Evolutionary conservation across 2,888 invertebrate genomes (phyloP).

Genomic region (Camponotus fellah): DNA sequence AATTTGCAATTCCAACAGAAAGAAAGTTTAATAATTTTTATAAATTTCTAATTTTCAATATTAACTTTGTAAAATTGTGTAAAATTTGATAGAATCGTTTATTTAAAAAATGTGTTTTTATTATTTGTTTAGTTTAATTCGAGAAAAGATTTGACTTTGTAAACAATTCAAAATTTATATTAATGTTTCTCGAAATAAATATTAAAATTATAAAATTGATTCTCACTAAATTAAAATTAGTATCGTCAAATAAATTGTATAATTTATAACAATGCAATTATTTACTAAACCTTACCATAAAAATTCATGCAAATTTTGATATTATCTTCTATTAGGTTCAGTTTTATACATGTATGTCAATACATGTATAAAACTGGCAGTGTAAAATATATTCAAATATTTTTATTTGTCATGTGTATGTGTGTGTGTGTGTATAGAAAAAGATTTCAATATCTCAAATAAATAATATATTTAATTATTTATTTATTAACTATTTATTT

Average conservation of each 20-base stretch:
- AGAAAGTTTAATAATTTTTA: background rate
- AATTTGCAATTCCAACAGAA: background rate
- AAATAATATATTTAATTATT: background rate
- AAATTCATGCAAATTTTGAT: background rate
- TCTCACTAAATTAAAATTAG: background rate
- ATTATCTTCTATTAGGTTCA: background rate
- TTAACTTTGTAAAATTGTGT: background rate
- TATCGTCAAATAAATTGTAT: background rate
- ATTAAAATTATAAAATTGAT: background rate
- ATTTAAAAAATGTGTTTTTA: conserved; percentile 8
- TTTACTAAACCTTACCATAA: background rate
- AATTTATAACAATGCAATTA: background rate
- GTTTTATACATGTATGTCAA: background rate
- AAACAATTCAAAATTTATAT: background rate
- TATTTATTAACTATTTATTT: conserved; percentile 7
- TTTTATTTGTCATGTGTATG: background rate
- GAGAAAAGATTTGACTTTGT: background rate
- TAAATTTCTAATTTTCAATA: background rate
- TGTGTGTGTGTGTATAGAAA: background rate
- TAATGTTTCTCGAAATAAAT: background rate
- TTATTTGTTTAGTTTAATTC: background rate
- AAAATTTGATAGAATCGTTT: background rate
- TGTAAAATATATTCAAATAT: background rate
- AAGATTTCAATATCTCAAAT: background rate
- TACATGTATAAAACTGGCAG: conserved; percentile 16